Percentiles rank a stretch among this genome's conserved stretches.
Evolutionary conservation across 2,113 vertebrate species (phyloP).

Genomic region (Thryonomys swinderianus): DNA sequence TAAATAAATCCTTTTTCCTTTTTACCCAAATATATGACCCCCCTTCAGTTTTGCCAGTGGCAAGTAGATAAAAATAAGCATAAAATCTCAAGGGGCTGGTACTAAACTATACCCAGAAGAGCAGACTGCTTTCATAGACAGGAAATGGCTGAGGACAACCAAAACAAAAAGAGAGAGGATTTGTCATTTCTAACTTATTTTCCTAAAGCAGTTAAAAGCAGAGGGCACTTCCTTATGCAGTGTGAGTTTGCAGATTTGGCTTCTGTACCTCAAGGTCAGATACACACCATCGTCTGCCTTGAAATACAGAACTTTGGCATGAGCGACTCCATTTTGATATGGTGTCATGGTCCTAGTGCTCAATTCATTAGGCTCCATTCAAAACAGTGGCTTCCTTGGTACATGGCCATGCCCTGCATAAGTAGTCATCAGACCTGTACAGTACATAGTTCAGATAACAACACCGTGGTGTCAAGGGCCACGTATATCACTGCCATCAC

Average conservation of each 20-base stretch:
- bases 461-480: neutral
- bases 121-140: neutral
- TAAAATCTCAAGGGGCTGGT: neutral
- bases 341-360: neutral
- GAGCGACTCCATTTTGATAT: neutral
- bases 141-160: neutral
- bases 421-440: neutral
- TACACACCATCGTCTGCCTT: neutral
- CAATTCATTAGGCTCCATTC: neutral
- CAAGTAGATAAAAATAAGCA: neutral
- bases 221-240: neutral
- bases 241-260: neutral
- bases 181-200: neutral
- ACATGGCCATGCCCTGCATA: too few species aligned
- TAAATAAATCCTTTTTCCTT: neutral
- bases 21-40: neutral
- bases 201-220: neutral
- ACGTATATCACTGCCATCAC: neutral
- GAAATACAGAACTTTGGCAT: neutral
- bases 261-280: neutral
- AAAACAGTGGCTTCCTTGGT: neutral
- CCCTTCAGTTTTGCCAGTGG: neutral
- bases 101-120: neutral
- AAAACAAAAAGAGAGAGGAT: neutral
- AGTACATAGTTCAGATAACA: neutral